Evolutionary conservation across 2,113 vertebrate species (phyloP), one percentile per base, ranked within the genome.

Genomic region (Gambusia affinis): DNA sequence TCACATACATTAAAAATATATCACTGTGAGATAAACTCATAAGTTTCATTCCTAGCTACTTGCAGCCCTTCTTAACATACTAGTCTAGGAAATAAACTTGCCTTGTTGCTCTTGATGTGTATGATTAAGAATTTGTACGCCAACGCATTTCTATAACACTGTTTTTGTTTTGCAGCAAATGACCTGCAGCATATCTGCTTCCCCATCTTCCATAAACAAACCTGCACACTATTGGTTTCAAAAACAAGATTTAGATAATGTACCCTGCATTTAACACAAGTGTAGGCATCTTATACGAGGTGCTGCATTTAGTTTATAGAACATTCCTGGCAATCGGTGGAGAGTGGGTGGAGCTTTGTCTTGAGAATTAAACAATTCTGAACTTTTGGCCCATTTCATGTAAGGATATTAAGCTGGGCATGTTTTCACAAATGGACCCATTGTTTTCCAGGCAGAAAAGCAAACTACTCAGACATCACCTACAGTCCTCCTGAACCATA

Each of bases 261-360:
- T 54, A 64, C 76, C 75, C 71, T 12, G 29, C 60, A 39, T 78
- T 75, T 67, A 72, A 47, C 67, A 67, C 51, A 10, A 64, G 60
- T 29, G 60, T 76, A 30, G 80, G 72, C 67, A 61, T 27, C 29
- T 78, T 54, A 37, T 39, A 75, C 31, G 35, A 15, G 44, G 29
- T 7, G 63, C 27, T 70, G 54, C 65, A 17, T 80, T 66, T 42
- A 60, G 60, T 35, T 17, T 27, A 3, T 67, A 64, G 44, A 27
- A 22, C 42, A 24, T 8, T 30, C 47, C 30, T 27, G 60, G 79
- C 80, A 64, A 29, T 66, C 11, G 19, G 63, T 28, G 57, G 61
- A 6, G 77, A n/a, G 87, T 83, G 60, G 71, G 85, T 24, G 61
- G 66, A 47, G 51, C 63, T 76, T 71, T 79, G 44, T 65, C 60